phyloP scores from a whole-genome alignment of 2,113 vertebrate genomes.

The Misgurnus anguillicaudatus region DNA sequence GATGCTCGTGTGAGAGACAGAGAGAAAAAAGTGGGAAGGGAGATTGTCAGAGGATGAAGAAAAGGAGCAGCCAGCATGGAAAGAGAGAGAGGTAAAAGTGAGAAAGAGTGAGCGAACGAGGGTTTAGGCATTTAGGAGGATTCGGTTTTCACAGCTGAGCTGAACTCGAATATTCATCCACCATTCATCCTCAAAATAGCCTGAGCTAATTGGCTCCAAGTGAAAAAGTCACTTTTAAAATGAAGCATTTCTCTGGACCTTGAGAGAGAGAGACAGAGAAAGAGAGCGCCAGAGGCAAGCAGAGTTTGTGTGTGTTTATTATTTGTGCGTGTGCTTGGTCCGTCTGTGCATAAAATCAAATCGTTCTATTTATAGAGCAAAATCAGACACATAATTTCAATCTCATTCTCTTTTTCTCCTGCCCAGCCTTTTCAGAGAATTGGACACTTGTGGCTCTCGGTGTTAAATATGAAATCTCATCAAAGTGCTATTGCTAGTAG shows the following conservation, averaged over 20 bases:
- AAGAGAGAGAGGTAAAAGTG: constrained; percentile 34
- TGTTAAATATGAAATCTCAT: constrained; percentile 14
- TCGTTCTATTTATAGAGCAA: constrained; percentile 54
- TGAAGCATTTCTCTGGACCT: constrained; percentile 36
- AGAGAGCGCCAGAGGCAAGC: constrained; percentile 10
- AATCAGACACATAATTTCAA: constrained; percentile 54
- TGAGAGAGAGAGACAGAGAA: constrained; percentile 39
- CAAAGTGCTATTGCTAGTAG: neutral
- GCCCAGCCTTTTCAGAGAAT: constrained; percentile 24
- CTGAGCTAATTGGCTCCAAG: constrained; percentile 52
- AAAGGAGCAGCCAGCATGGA: constrained; percentile 18
- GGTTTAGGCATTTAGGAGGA: constrained; percentile 33
- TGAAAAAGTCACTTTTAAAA: constrained; percentile 50
- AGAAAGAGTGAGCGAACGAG: constrained; percentile 36
- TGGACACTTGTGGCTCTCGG: neutral
- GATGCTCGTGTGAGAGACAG: constrained; percentile 32
- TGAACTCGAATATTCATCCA: constrained; percentile 51
- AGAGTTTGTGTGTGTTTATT: constrained; percentile 9
- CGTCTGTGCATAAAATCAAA: constrained; percentile 42
- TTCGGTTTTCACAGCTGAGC: constrained; percentile 50
- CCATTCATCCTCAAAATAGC: constrained; percentile 54
- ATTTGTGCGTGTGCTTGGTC: constrained; percentile 18
- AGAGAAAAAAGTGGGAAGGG: constrained; percentile 37
- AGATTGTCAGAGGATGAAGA: constrained; percentile 44
- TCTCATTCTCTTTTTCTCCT: constrained; percentile 6